These are phyloP conservation scores for Lasioglossum marginatum DNA, from an alignment of 2,888 invertebrate genomes.

Conservation along the genomic window DNA sequence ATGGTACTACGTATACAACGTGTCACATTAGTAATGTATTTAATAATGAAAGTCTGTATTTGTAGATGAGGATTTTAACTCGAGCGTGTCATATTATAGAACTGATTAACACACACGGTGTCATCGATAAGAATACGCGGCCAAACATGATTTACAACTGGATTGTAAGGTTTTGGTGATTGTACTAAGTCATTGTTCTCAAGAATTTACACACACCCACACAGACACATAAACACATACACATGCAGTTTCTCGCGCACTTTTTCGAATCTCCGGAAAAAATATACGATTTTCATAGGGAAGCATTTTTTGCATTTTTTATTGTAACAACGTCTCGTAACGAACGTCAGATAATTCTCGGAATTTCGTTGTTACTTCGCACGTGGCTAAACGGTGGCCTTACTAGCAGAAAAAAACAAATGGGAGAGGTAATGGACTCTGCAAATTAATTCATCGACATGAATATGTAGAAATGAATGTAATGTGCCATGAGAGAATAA, in stretches of 20 bases:
- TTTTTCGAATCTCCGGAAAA: slow-evolving; percentile 19
- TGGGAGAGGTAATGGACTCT: slow-evolving; percentile 54
- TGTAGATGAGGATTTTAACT: slow-evolving; percentile 23
- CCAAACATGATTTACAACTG: slow-evolving; percentile 40
- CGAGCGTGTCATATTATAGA: slow-evolving; percentile 35
- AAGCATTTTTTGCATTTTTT: slow-evolving; percentile 54
- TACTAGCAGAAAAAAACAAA: slow-evolving; percentile 44
- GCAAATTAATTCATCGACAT: slow-evolving; percentile 35
- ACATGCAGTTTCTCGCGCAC: slow-evolving; percentile 1
- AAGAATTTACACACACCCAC: neutral
- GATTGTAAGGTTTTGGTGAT: slow-evolving; percentile 36
- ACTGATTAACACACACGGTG: slow-evolving; percentile 20
- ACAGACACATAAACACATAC: neutral
- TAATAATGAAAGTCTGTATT: slow-evolving; percentile 26
- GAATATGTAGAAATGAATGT: slow-evolving; percentile 37
- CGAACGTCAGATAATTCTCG: neutral
- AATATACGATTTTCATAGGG: slow-evolving; percentile 12
- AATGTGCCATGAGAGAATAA: slow-evolving; percentile 55
- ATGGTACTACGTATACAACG: slow-evolving; percentile 43
- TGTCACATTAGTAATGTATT: slow-evolving; percentile 29
- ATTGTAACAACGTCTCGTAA: slow-evolving; percentile 17
- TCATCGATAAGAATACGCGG: slow-evolving; percentile 28
- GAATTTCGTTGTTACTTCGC: slow-evolving; percentile 31
- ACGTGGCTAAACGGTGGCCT: slow-evolving; percentile 54
- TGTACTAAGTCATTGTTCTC: slow-evolving; percentile 31